Evolutionary conservation across 2,113 vertebrate species (phyloP).

Genomic region (Alouatta palliata): DNA sequence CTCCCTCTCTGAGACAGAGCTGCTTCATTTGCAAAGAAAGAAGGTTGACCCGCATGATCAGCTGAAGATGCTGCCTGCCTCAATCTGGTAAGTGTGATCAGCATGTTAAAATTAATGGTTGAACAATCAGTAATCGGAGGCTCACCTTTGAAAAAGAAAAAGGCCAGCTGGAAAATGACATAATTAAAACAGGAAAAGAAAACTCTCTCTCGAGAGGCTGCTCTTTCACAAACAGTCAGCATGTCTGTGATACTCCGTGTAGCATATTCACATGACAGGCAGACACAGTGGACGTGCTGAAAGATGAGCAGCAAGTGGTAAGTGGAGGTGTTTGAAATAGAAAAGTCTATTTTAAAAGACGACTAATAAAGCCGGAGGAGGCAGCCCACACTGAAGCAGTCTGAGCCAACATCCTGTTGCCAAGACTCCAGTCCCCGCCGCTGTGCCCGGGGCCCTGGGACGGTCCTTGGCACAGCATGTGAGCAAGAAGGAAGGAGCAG

Average conservation of each 20-base stretch:
- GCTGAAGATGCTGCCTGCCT: neutral
- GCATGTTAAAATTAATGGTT: neutral
- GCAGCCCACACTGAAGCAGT: neutral
- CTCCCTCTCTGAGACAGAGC: neutral
- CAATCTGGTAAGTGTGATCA: neutral
- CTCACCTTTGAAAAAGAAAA: slow-evolving; percentile 56
- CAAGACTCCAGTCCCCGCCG: neutral
- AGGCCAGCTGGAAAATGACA: slow-evolving; percentile 35
- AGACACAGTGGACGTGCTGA: neutral
- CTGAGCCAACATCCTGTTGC: neutral
- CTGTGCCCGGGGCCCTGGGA: neutral
- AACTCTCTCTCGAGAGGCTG: slow-evolving; percentile 34
- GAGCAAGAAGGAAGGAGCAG: neutral
- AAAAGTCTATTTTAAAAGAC: slow-evolving; percentile 66
- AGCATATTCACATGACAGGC: neutral
- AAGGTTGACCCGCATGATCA: neutral
- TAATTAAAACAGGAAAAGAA: slow-evolving; percentile 38
- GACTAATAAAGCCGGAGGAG: slow-evolving; percentile 41
- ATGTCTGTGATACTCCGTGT: slow-evolving; percentile 32
- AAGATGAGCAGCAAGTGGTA: slow-evolving; percentile 29
- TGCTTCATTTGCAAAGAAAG: slow-evolving; percentile 13
- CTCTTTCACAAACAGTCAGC: slow-evolving; percentile 1
- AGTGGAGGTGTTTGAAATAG: slow-evolving; percentile 64
- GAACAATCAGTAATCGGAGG: neutral
- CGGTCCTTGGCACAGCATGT: neutral